Percentiles rank a stretch among this genome's conserved stretches.
Conservation (phyloP, 2,888 invertebrate genomes). For the Dicroscelio sp. region DNA sequence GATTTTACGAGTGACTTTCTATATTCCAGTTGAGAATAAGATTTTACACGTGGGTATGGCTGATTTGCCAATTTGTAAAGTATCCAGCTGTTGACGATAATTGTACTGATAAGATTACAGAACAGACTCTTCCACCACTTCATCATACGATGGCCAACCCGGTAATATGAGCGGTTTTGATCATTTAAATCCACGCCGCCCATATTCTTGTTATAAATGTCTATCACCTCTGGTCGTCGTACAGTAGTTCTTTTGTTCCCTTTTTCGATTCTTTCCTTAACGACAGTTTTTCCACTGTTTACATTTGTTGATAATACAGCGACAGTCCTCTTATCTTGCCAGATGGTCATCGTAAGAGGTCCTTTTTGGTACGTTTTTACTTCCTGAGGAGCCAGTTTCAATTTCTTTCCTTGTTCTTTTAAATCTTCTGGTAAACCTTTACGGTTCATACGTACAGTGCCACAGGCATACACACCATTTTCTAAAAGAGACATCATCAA, state of each 20-base stretch:
- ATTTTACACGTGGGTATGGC: too few species aligned
- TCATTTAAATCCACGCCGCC: conserved; percentile 39
- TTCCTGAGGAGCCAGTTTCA: conserved; percentile 41
- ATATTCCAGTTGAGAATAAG: too few species aligned
- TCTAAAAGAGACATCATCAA: conserved; percentile 34
- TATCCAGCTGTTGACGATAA: conserved; percentile 50
- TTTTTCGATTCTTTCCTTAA: conserved; percentile 57
- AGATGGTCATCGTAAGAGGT: conserved; percentile 39
- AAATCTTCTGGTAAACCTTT: conserved; percentile 48
- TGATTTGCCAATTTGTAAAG: conserved; percentile 19
- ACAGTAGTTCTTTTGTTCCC: conserved; percentile 41
- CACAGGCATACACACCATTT: conserved; percentile 52
- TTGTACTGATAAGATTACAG: conserved; percentile 20
- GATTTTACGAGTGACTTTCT: too few species aligned
- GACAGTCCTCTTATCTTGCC: conserved; percentile 62
- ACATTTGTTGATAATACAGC: conserved; percentile 58
- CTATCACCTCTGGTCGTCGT: conserved; percentile 35
- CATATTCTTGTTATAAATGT: conserved; percentile 53
- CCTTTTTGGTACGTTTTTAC: conserved; percentile 38
- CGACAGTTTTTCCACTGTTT: conserved; percentile 26
- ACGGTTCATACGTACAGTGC: conserved; percentile 54
- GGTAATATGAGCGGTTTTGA: conserved; percentile 45
- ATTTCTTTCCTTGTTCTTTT: conserved; percentile 10
- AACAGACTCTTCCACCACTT: conserved; percentile 56
- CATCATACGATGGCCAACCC: conserved; percentile 8